Conservation (phyloP, 1,140 invertebrate genomes). For the Ephestia elutella region DNA sequence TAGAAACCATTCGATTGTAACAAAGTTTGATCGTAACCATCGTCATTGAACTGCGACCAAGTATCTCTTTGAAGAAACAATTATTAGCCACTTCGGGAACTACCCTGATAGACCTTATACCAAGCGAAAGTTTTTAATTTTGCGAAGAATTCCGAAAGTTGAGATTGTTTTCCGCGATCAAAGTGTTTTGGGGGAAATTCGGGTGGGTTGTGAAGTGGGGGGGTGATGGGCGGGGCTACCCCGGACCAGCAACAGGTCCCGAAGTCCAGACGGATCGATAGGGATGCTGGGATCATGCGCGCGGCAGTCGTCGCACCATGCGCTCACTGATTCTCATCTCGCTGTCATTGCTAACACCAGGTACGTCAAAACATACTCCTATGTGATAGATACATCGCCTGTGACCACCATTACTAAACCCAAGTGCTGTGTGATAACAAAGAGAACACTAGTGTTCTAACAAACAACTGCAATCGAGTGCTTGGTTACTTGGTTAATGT, state of each 20-base stretch:
- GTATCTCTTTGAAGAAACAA: not conserved
- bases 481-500: not conserved
- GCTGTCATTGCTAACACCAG: conserved; percentile 50
- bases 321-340: conserved; percentile 52
- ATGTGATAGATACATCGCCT: not conserved
- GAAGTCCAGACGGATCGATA: conserved; percentile 52
- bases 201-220: conserved; percentile 25
- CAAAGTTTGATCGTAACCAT: not conserved
- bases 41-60: not conserved
- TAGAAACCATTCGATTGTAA: not conserved
- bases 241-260: conserved; percentile 58
- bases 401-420: not conserved
- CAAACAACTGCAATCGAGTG: not conserved
- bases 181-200: conserved; percentile 38
- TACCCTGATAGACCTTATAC: not conserved
- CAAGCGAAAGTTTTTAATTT: conserved; percentile 59
- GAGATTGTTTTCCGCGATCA: conserved; percentile 63
- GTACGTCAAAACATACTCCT: conserved; percentile 53
- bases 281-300: conserved; percentile 60
- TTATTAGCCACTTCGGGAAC: not conserved
- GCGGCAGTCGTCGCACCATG: conserved; percentile 46
- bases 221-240: conserved; percentile 36
- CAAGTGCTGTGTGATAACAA: not conserved
- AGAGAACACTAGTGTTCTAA: not conserved
- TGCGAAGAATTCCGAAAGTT: conserved; percentile 63